Evolutionary conservation across 1,140 invertebrate species (phyloP), one percentile per base, ranked within the genome.

Genomic region (Drosophila murphyi): DNA sequence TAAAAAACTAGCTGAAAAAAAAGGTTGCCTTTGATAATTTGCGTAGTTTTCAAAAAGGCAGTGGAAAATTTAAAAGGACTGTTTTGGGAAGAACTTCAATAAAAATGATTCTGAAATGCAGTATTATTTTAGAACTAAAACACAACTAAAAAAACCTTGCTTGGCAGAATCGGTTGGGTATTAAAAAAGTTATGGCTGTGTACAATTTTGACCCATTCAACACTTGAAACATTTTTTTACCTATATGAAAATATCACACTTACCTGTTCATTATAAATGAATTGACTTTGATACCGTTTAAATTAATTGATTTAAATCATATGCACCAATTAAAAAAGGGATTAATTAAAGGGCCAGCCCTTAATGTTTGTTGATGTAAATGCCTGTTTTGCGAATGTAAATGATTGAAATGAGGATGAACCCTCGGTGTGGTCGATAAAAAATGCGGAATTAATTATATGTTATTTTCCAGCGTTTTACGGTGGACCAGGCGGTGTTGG

Each of bases 381-480:
- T 20, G 47, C 54, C 61, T 52, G 39, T 62, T 20, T 52, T 35
- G 35, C 67, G 71, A 45, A 77, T 54, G 74, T 54, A 50, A 65
- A 82, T 87, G 68, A 72, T 56, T 61, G 48, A 77, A 67, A 65
- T 72, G 48, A 41, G 41, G 6, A 12, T 35, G 34, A 8, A 12
- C 59, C 41, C 48, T 34, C 10, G 7, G 8, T 3, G n/a, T 2
- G 57, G 4, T 2, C 31, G 54, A 83, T 77, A 80, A 88, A 82
- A 83, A 87, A 88, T 83, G 80, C 70, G 76, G 80, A 87, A 83
- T 72, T 88, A 88, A 88, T 88, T 83, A 89, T 55, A 80, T 83
- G 69, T 83, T 83, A 88, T 83, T 88, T 67, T 39, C 43, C 50
- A 31, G 59, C 55, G 51, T 69, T 82, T 87, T 73, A 82, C 20